These are phyloP conservation scores for Spilogale gracilis DNA, from an alignment of 2,113 vertebrate species.

Conservation along the genomic window DNA sequence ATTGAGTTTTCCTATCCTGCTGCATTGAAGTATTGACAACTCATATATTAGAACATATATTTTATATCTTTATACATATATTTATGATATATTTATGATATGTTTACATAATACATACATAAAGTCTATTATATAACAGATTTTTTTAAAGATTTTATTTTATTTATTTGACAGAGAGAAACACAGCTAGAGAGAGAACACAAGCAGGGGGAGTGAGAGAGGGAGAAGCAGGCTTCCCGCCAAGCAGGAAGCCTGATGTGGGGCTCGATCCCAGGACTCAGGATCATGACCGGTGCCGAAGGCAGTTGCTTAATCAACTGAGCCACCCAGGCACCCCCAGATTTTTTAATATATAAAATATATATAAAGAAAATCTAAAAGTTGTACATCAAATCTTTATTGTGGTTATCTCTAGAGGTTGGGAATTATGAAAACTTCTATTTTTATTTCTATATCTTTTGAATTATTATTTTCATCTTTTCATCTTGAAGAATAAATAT, in stretches of 20 bases:
- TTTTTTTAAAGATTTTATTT: not conserved
- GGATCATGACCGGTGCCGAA: too few species aligned
- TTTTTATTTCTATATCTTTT: conserved; percentile 41
- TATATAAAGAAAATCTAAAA: not conserved
- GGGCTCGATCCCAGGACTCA: too few species aligned
- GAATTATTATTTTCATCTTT: conserved; percentile 34
- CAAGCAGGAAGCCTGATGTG: too few species aligned
- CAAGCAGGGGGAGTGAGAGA: too few species aligned
- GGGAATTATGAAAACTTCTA: not conserved
- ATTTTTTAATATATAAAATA: not conserved
- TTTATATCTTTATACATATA: not conserved
- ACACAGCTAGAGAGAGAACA: too few species aligned
- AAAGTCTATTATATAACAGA: not conserved
- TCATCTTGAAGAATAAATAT: conserved; percentile 50
- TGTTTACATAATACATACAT: not conserved
- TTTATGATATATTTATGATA: not conserved
- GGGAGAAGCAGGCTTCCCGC: too few species aligned
- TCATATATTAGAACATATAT: not conserved
- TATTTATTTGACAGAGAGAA: too few species aligned
- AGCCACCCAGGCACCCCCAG: too few species aligned
- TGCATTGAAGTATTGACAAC: not conserved
- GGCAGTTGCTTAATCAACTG: too few species aligned
- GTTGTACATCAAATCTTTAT: not conserved
- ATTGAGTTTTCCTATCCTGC: not conserved
- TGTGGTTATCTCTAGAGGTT: not conserved